Base-by-base conservation (phyloP, 2,888 invertebrate genomes). In the Elysia crispata region DNA sequence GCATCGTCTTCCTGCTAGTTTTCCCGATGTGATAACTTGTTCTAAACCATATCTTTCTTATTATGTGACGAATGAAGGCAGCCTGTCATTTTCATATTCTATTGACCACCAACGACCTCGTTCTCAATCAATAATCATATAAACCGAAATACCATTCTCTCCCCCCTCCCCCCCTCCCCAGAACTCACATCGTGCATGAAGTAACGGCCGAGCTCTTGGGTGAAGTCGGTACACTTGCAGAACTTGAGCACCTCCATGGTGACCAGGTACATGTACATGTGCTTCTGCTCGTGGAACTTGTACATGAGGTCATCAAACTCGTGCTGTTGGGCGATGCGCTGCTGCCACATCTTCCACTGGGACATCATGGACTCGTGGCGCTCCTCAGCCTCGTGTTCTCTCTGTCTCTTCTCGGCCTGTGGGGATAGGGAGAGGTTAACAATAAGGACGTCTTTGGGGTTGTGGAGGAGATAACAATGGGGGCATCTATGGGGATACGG, bases 171-270 rank as follows among this genome's bases (percentile, higher is more conserved):
- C 41, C 3, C 41, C 41, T 11, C 41, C 41, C 3, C 41, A 66
- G 25, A 28, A 70, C 70, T 31, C 49, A 70, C 31, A 6, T 60
- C 78, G 50, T 78, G 70, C 50, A 50, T 30, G 72, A 78, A 72
- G 73, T 64, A 78, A 8, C 62, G 28, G 18, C 33, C n/a, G 25
- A 78, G 72, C 60, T 78, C 72, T 8, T 41, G 20, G 49, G 73
- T 60, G 78, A 72, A 72, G 64, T 78, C 78, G 33, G 73, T 20
- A 72, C 78, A 78, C 23, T 57, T 78, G 78, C 78, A 78, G 78
- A 78, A 78, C 54, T 78, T 72, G 78, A 78, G 72, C 62, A 73
- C 60, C 73, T 78, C 73, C 64, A 60, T 78, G 72, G 70, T 72
- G 13, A 78, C 41, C 49, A 33, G 41, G 73, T 67, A 78, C 73